phyloP scores from a whole-genome alignment of 2,113 vertebrate species.

The Grantiella picta region DNA sequence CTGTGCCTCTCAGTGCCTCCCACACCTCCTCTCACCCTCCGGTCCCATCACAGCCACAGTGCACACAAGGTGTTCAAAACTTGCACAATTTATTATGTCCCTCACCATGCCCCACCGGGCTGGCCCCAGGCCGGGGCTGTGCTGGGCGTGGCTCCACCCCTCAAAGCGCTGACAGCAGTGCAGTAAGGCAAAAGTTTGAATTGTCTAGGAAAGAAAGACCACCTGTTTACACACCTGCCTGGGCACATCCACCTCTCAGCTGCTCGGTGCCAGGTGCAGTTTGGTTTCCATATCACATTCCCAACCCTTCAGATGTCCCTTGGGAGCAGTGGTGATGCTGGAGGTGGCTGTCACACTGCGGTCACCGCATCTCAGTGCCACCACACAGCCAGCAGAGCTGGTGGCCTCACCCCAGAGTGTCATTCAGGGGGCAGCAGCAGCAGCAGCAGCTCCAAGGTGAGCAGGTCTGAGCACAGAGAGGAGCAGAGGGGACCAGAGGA shows the following conservation, averaged over 20 bases:
- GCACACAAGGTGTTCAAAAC: neutral
- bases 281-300: neutral
- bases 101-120: neutral
- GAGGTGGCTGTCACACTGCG: rapidly evolving
- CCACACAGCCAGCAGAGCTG: neutral
- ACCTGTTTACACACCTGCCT: neutral
- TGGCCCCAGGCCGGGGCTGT: neutral
- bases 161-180: neutral
- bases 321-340: neutral
- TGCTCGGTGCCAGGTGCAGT: neutral
- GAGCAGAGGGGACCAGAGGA: neutral
- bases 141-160: neutral
- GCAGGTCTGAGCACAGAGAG: neutral
- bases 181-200: conserved; percentile 42
- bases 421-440: neutral
- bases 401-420: rapidly evolving
- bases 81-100: neutral
- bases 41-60: neutral
- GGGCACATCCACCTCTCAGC: neutral
- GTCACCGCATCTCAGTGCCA: neutral
- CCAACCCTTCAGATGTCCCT: rapidly evolving
- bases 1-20: rapidly evolving
- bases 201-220: neutral
- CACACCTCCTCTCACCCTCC: too few relatives aligned
- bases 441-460: neutral